Conservation (phyloP, 2,888 invertebrate species). For the Pristionchus entomophagus region DNA sequence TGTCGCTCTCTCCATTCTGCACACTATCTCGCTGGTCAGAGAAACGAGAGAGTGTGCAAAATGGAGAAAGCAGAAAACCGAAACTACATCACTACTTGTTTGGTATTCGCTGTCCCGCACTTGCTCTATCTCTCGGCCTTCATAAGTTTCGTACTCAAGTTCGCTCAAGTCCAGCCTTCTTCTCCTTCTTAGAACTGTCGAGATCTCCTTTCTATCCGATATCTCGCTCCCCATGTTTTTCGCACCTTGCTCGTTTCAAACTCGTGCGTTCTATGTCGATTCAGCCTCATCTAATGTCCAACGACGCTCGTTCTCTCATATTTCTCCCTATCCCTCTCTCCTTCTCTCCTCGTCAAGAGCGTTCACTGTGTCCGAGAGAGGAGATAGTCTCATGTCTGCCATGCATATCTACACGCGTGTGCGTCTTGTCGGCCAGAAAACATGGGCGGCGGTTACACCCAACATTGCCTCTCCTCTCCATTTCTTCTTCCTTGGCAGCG, state of each 20-base stretch:
- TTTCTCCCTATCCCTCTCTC: no score
- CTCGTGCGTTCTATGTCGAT: neutral
- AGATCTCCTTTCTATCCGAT: neutral
- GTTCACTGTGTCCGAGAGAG: neutral
- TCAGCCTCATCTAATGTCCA: constrained; percentile 8
- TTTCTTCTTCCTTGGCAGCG: neutral
- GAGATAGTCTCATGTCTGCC: neutral
- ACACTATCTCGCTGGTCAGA: no score
- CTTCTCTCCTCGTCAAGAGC: no score
- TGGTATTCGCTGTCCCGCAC: no score
- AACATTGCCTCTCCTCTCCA: neutral
- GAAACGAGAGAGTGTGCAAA: no score
- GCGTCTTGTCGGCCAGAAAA: neutral
- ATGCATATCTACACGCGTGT: no score
- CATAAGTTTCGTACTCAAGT: no score
- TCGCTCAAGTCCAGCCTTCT: no score
- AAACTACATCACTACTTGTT: no score
- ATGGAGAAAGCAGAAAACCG: no score
- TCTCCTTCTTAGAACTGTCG: neutral
- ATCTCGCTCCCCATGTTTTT: constrained; percentile 4
- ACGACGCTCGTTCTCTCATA: neutral
- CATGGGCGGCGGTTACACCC: neutral
- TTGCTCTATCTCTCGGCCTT: no score
- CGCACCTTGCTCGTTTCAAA: neutral
- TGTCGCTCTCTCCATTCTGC: no score